Percentiles rank a stretch among this genome's conserved stretches.
These are phyloP conservation scores for Hestina assimilis DNA, from an alignment of 1,140 invertebrate species.

Conservation along the genomic window DNA sequence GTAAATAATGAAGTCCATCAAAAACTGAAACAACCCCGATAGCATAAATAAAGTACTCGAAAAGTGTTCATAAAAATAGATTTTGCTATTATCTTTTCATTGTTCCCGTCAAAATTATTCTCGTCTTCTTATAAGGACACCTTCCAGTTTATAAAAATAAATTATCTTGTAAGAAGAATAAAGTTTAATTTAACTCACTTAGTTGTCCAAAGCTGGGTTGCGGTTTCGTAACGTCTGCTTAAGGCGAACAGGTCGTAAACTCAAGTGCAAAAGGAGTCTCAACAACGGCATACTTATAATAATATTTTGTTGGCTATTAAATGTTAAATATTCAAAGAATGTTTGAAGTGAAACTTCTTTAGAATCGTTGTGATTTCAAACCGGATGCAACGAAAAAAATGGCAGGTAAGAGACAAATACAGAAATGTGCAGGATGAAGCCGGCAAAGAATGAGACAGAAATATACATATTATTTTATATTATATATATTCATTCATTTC, in stretches of 20 bases:
- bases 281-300: constrained; percentile 1
- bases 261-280: constrained; percentile 1
- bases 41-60: too few relatives aligned
- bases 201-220: not conserved
- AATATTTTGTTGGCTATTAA: constrained; percentile 4
- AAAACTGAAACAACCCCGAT: too few relatives aligned
- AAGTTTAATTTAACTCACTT: not conserved
- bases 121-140: not conserved
- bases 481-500: too few relatives aligned
- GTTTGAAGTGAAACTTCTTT: not conserved
- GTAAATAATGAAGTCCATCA: too few relatives aligned
- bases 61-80: too few relatives aligned
- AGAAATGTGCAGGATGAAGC: too few relatives aligned
- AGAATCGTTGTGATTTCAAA: too few relatives aligned
- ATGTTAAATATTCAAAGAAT: not conserved
- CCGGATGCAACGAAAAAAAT: too few relatives aligned
- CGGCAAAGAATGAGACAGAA: too few relatives aligned
- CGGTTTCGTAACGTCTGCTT: not conserved
- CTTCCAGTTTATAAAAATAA: not conserved
- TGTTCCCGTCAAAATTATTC: not conserved
- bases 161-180: not conserved
- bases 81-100: not conserved
- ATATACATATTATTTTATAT: too few relatives aligned
- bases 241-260: constrained; percentile 3
- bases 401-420: too few relatives aligned